Evolutionary conservation across 2,888 invertebrate species (phyloP).

Genomic region (Monochamus alternatus): DNA sequence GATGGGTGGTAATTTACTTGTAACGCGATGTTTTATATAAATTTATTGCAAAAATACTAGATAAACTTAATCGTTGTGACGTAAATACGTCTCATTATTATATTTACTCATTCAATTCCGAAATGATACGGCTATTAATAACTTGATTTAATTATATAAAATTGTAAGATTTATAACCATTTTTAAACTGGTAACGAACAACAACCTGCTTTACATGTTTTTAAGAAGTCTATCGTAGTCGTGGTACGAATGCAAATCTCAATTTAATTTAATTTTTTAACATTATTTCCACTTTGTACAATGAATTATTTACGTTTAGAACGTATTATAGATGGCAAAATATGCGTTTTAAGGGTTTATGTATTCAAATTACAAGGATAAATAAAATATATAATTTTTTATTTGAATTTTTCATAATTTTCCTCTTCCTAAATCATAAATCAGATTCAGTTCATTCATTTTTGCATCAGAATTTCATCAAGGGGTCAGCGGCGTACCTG

Average conservation of each 20-base stretch:
- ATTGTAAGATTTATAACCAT: constrained; percentile 43
- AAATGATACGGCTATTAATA: constrained; percentile 52
- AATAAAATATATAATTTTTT: too few species aligned
- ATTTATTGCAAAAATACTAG: constrained; percentile 33
- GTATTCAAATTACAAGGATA: too few species aligned
- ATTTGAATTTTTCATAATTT: too few species aligned
- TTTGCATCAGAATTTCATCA: too few species aligned
- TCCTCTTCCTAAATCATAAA: too few species aligned
- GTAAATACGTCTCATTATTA: constrained; percentile 42
- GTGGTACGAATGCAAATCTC: neutral
- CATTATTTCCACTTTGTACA: too few species aligned
- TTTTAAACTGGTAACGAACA: constrained; percentile 16
- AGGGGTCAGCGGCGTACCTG: too few species aligned
- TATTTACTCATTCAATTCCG: constrained; percentile 47
- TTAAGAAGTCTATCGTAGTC: constrained; percentile 1
- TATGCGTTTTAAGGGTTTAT: too few species aligned
- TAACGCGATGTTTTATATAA: constrained; percentile 15
- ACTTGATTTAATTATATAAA: constrained; percentile 47
- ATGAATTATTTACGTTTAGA: too few species aligned
- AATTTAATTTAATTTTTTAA: neutral
- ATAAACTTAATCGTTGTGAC: constrained; percentile 42
- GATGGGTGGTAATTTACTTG: neutral
- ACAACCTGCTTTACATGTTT: constrained; percentile 38
- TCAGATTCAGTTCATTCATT: too few species aligned
- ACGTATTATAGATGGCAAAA: too few species aligned